Evolutionary conservation across 64 coral and sea anemone species (phyloP).

Genomic region (Montipora capricornis): DNA sequence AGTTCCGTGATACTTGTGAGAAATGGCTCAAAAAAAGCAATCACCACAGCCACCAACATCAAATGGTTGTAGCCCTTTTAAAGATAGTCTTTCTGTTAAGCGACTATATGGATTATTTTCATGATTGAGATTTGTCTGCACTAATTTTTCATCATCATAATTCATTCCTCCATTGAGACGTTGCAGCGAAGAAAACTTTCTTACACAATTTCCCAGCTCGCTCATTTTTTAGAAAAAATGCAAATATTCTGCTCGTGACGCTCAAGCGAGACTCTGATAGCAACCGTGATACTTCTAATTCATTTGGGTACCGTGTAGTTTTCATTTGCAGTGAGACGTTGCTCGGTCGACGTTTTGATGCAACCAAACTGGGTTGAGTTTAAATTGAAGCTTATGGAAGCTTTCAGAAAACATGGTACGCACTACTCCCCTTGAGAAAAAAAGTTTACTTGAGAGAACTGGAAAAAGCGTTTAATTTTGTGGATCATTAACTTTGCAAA

Average conservation of each 20-base stretch:
- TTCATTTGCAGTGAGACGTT: constrained; percentile 60
- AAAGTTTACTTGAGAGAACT: not conserved
- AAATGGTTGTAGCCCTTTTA: constrained; percentile 57
- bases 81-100: constrained; percentile 49
- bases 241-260: constrained; percentile 18
- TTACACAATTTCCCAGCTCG: constrained; percentile 56
- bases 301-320: constrained; percentile 48
- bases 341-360: not conserved
- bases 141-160: constrained; percentile 51
- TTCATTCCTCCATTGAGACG: constrained; percentile 3
- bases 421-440: too few relatives aligned
- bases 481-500: not conserved
- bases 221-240: constrained; percentile 17
- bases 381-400: too few relatives aligned
- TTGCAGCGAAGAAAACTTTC: constrained; percentile 37
- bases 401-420: too few relatives aligned
- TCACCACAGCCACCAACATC: constrained; percentile 42
- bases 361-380: too few relatives aligned
- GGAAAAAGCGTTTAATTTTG: not conserved
- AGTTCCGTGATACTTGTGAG: constrained; percentile 5
- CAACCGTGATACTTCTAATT: constrained; percentile 46
- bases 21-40: constrained; percentile 46
- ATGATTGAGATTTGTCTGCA: constrained; percentile 61
- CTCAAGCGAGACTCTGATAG: constrained; percentile 8
- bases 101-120: constrained; percentile 54